Percentiles rank a stretch among this genome's conserved stretches.
Conservation (phyloP, 2,888 invertebrate species). For the Drosophila pseudotakahashii region DNA sequence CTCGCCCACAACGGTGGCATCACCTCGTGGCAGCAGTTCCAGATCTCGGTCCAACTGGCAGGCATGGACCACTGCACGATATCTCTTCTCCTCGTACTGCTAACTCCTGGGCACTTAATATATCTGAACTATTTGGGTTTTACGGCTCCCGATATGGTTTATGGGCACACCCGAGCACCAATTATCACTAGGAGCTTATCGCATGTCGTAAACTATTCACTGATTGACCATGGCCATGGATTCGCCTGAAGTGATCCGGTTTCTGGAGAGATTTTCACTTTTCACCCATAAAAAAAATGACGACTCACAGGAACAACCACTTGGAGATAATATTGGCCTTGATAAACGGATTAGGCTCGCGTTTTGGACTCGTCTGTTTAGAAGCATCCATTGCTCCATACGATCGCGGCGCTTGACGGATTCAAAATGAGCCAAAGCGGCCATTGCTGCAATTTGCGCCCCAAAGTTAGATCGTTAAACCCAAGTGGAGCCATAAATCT, state of each 20-base stretch:
- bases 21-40: constrained; percentile 86
- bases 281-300: not conserved
- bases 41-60: constrained; percentile 88
- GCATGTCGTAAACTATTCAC: constrained; percentile 10
- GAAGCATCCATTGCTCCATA: constrained; percentile 65
- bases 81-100: constrained; percentile 86
- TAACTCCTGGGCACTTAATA: not conserved
- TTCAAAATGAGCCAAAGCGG: constrained; percentile 37
- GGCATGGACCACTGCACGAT: constrained; percentile 85
- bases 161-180: not conserved
- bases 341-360: constrained; percentile 87
- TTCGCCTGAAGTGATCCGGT: not conserved
- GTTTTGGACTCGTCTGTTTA: constrained; percentile 70
- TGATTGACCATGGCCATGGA: constrained; percentile 27
- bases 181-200: constrained; percentile 9
- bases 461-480: not conserved
- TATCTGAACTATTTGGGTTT: not conserved
- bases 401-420: constrained; percentile 21
- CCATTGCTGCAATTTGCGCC: constrained; percentile 19
- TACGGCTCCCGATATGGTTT: constrained; percentile 10
- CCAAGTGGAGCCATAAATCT: constrained; percentile 18
- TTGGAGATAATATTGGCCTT: constrained; percentile 87
- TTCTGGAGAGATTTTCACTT: constrained; percentile 8
- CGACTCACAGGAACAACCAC: constrained; percentile 88
- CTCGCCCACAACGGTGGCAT: constrained; percentile 86